Conservation (phyloP, 2,797 vertebrate genomes). For the Lepus oiostolus region DNA sequence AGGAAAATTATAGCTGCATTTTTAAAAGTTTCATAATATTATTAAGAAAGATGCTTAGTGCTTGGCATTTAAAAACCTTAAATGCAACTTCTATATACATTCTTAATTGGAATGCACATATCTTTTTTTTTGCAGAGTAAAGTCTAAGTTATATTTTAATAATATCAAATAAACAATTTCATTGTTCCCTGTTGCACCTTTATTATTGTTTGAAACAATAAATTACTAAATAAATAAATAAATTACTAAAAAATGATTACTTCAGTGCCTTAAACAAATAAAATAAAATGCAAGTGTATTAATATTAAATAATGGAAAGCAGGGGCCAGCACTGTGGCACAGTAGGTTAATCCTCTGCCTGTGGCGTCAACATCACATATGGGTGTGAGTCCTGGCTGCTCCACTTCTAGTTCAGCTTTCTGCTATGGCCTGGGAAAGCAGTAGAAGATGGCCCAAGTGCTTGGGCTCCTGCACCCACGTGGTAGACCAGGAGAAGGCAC, state of each 20-base stretch:
- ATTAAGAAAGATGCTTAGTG: neutral
- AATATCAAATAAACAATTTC: neutral
- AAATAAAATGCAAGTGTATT: conserved; percentile 8
- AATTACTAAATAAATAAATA: conserved; percentile 7
- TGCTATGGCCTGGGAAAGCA: no score
- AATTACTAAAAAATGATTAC: neutral
- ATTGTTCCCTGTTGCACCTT: neutral
- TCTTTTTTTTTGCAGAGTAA: neutral
- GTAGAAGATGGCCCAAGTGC: no score
- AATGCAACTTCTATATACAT: neutral
- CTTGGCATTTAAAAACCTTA: conserved; percentile 18
- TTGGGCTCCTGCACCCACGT: no score
- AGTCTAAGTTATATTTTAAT: neutral
- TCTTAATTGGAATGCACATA: neutral
- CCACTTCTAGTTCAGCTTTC: no score
- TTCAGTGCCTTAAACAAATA: neutral
- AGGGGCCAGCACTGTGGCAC: no score
- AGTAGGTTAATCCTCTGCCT: no score
- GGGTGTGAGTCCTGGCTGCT: no score
- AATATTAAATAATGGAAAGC: conserved; percentile 20
- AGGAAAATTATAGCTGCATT: neutral
- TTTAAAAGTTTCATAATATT: neutral
- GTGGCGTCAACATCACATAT: no score
- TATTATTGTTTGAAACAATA: neutral
- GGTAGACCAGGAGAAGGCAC: no score